These are phyloP conservation scores for Stenopsyche tienmushanensis DNA, from an alignment of 1,140 invertebrate genomes.

Conservation along the genomic window DNA sequence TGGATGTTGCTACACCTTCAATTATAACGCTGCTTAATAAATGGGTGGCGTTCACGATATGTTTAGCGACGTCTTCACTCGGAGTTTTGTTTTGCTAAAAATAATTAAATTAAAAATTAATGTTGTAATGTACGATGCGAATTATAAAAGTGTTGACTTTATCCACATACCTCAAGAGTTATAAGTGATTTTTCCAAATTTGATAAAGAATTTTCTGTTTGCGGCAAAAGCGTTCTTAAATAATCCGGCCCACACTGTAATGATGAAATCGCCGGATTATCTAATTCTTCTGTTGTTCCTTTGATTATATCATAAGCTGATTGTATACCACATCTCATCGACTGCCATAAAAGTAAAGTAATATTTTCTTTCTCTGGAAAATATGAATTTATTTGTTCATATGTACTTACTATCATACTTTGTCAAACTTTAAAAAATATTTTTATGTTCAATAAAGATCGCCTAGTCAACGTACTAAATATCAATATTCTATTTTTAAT, in stretches of 20 bases:
- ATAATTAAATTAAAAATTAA: conserved; percentile 2
- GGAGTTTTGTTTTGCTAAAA: conserved; percentile 32
- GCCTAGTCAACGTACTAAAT: too few relatives aligned
- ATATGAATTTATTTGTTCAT: not conserved
- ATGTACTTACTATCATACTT: too few relatives aligned
- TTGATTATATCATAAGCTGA: conserved; percentile 63
- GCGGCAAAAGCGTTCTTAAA: conserved; percentile 52
- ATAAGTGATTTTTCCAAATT: conserved; percentile 27
- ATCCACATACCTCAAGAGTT: conserved; percentile 30
- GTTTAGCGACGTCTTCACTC: conserved; percentile 21
- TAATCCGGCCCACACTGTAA: conserved; percentile 72
- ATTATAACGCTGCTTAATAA: conserved; percentile 44
- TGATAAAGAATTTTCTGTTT: conserved; percentile 23
- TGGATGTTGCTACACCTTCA: conserved; percentile 69
- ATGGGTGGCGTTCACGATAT: conserved; percentile 28
- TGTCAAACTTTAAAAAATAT: too few relatives aligned
- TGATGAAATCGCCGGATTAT: conserved; percentile 69
- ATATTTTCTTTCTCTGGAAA: conserved; percentile 34
- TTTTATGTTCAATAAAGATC: too few relatives aligned
- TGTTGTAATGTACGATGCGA: not conserved
- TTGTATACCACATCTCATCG: conserved; percentile 50
- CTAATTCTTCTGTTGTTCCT: conserved; percentile 64
- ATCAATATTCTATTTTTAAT: too few relatives aligned
- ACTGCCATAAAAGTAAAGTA: conserved; percentile 16
- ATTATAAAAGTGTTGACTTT: not conserved